phyloP scores from a whole-genome alignment of 2,888 invertebrate species.

The Darwinula stevensoni region DNA sequence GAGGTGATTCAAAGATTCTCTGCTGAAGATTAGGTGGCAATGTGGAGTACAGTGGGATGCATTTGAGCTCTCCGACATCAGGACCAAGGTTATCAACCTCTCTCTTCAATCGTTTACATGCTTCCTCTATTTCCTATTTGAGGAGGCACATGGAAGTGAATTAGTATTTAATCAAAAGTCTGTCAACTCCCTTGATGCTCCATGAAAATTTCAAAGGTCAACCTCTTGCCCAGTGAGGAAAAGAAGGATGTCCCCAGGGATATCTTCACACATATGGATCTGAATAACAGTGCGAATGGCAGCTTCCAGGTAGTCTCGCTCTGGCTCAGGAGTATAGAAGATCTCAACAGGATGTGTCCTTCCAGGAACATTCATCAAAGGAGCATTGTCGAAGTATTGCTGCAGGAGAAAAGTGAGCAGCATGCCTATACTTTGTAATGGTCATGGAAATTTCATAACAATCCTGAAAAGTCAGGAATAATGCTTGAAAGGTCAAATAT shows the following conservation, averaged over 20 bases:
- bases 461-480: constrained; percentile 1
- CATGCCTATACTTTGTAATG: too few species aligned
- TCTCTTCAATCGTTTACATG: constrained; percentile 82
- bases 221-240: constrained; percentile 57
- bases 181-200: too few species aligned
- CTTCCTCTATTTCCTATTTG: constrained; percentile 98
- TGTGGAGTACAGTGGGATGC: constrained; percentile 94
- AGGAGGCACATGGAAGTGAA: too few species aligned
- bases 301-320: constrained; percentile 88
- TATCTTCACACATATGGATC: constrained; percentile 86
- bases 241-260: constrained; percentile 64
- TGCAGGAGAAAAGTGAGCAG: constrained; percentile 17
- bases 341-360: constrained; percentile 87
- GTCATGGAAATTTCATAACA: constrained; percentile 4
- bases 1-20: constrained; percentile 86
- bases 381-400: constrained; percentile 93
- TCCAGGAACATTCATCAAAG: constrained; percentile 92
- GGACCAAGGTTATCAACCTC: constrained; percentile 88
- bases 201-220: too few species aligned
- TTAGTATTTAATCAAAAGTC: too few species aligned
- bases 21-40: constrained; percentile 89
- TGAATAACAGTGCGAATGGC: constrained; percentile 90
- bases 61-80: constrained; percentile 86
- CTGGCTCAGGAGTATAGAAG: constrained; percentile 96
- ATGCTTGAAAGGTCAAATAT: not conserved